These are phyloP conservation scores for Dipodomys ordii DNA, from an alignment of 2,113 vertebrate species.

Conservation along the genomic window DNA sequence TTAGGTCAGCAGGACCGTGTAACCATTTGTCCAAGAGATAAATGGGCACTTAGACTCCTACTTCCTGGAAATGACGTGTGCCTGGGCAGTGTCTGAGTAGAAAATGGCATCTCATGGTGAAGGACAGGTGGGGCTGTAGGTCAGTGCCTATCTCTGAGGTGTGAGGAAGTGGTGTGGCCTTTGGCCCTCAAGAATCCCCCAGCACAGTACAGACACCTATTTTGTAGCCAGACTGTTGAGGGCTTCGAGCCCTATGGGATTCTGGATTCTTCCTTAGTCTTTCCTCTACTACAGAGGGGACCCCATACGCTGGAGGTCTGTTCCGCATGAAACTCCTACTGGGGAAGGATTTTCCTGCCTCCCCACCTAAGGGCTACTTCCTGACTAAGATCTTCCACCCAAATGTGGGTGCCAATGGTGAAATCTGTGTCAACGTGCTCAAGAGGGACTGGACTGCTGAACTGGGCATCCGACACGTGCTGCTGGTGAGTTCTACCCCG, in stretches of 20 bases:
- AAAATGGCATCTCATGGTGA: background rate
- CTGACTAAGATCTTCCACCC: constrained; percentile 97
- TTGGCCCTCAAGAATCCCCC: background rate
- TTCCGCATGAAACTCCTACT: constrained; percentile 96
- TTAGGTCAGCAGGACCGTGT: background rate
- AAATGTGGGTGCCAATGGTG: constrained; percentile 94
- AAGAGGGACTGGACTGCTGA: constrained; percentile 97
- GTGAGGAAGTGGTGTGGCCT: background rate
- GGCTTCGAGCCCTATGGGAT: background rate
- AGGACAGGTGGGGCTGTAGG: background rate
- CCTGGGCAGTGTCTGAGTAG: background rate
- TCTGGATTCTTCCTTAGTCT: too few species aligned
- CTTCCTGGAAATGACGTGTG: background rate
- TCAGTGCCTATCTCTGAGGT: background rate
- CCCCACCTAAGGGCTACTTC: constrained; percentile 96
- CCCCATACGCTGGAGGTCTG: constrained; percentile 94
- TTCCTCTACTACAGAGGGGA: constrained; percentile 89
- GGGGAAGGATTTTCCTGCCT: constrained; percentile 95
- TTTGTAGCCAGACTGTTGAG: background rate
- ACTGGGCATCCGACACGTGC: constrained; percentile 93
- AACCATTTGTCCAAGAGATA: background rate
- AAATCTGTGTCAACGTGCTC: constrained; percentile 96
- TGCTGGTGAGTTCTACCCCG: constrained; percentile 89
- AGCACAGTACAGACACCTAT: background rate
- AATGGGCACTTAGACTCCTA: background rate